Evolutionary conservation across 2,888 invertebrate species (phyloP).

Genomic region (Mimachlamys varia): DNA sequence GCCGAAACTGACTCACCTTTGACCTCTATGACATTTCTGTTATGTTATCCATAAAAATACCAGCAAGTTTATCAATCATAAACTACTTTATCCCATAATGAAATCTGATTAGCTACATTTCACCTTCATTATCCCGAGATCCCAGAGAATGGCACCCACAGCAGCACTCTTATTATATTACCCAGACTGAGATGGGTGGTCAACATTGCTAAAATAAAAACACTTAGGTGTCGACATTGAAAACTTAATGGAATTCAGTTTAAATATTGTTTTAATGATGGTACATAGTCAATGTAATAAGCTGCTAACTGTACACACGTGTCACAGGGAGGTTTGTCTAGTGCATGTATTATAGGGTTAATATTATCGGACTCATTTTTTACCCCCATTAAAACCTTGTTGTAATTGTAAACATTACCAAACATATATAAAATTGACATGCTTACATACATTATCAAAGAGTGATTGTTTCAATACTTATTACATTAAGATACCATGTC

Average conservation of each 20-base stretch:
- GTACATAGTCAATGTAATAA: background rate
- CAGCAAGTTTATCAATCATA: background rate
- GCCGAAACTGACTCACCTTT: background rate
- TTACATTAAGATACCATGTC: background rate
- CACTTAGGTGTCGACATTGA: background rate
- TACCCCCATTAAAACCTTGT: background rate
- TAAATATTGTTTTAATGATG: slow-evolving; percentile 19
- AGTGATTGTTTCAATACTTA: background rate
- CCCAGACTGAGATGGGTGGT: background rate
- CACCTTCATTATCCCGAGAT: background rate
- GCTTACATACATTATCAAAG: background rate
- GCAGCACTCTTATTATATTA: background rate
- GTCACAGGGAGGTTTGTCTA: background rate
- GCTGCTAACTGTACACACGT: background rate
- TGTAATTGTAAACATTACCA: no score
- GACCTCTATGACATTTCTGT: background rate
- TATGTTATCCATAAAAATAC: background rate
- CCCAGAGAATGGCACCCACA: background rate
- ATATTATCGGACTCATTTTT: background rate
- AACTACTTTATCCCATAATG: slow-evolving; percentile 22
- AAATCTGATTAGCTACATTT: slow-evolving; percentile 12
- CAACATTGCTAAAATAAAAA: background rate
- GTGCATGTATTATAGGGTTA: background rate
- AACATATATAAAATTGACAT: background rate
- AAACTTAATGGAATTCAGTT: slow-evolving; percentile 32